Base-by-base conservation (phyloP, 2,113 vertebrate genomes). In the Carassius gibelio region DNA sequence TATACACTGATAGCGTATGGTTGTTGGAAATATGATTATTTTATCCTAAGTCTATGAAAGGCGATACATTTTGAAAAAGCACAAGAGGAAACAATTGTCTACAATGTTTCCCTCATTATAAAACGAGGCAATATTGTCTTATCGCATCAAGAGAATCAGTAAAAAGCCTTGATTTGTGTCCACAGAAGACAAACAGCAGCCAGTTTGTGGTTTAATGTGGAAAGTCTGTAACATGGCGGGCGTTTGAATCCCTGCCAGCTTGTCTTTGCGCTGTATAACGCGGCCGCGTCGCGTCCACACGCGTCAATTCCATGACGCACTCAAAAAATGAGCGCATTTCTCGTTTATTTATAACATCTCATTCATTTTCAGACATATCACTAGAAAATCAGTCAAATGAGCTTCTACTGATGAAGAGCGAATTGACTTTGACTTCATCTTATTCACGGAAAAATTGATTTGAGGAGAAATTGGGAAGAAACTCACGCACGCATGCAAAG, bases 181-280 rank as follows among this genome's bases (percentile, higher is more conserved):
- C 23, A 48, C 79, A 48, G 4, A 19, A 21, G 14, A 36, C 21
- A 82, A 66, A 34, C 26, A n/a, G 64, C 64, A 69, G 23, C 17
- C 15, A 69, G 57, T 23, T 48, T 61, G 78, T 36, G 26, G 23
- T 69, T 66, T 55, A 82, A 81, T 34, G 23, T 30, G 34, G 52
- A 48, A 1, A 59, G 82, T 88, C 74, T 78, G 69, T 57, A 90
- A 88, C 88, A 89, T 89, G 89, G 88, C 86, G 88, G 79, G 83
- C 52, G 57, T 17, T 86, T 88, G 88, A 90, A 89, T 81, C 74
- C 61, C 42, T 86, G 89, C 89, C 84, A 89, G 85, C 61, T 79
- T 80, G 76, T 72, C 81, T 76, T 85, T 85, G 74, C 75, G 82
- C 69, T 74, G 83, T 77, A 61, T 61, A 64, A 68, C 64, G 30